phyloP scores from a whole-genome alignment of 2,797 vertebrate genomes.

The Eulemur coronatus region DNA sequence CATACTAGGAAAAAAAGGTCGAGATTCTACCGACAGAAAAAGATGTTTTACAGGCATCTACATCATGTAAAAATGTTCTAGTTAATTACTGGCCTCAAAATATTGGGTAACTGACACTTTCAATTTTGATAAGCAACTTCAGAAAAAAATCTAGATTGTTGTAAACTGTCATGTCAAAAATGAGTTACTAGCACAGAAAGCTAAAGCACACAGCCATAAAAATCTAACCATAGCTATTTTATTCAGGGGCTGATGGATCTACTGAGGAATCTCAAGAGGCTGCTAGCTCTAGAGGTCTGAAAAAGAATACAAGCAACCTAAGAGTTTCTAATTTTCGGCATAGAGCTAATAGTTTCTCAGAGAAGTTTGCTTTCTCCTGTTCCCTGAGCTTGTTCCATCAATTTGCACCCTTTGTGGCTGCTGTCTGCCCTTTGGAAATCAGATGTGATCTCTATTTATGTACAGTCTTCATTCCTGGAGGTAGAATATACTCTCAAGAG shows the following conservation, averaged over 20 bases:
- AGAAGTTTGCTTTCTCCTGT: neutral
- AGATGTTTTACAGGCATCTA: constrained; percentile 59
- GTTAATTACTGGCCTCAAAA: constrained; percentile 68
- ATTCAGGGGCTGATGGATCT: neutral
- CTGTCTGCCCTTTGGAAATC: neutral
- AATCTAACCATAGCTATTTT: constrained; percentile 25
- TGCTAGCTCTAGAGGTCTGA: constrained; percentile 9
- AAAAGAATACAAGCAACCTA: constrained; percentile 50
- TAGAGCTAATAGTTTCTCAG: constrained; percentile 41
- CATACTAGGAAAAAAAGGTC: neutral
- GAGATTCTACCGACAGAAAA: neutral
- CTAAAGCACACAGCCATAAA: constrained; percentile 44
- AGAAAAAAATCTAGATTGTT: constrained; percentile 47
- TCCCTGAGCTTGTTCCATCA: neutral
- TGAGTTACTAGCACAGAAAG: constrained; percentile 53
- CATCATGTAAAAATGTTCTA: constrained; percentile 58
- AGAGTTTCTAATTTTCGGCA: constrained; percentile 54
- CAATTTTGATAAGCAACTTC: constrained; percentile 66
- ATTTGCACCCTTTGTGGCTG: neutral
- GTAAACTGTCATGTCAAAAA: constrained; percentile 61
- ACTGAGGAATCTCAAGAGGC: constrained; percentile 41
- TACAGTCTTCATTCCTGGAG: neutral
- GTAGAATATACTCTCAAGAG: neutral
- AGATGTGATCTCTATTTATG: constrained; percentile 25
- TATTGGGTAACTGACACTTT: constrained; percentile 69